These are phyloP conservation scores for Epistrophe eligans DNA, from an alignment of 2,888 invertebrate genomes.

Conservation along the genomic window DNA sequence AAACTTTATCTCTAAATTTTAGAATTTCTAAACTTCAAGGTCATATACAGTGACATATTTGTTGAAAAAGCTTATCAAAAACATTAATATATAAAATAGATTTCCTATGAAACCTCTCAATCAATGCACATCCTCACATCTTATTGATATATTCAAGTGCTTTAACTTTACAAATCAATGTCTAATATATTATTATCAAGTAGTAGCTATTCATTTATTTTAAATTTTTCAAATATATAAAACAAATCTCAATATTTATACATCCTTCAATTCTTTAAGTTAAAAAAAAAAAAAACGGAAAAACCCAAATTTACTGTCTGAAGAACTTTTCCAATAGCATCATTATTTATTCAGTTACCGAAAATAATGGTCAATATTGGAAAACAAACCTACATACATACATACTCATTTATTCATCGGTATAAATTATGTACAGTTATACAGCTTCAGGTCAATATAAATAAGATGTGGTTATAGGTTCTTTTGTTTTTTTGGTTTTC, in stretches of 20 bases:
- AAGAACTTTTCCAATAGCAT: neutral
- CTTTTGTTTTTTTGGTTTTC: neutral
- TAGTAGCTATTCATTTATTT: no score
- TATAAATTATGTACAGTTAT: constrained; percentile 3
- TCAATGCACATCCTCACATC: no score
- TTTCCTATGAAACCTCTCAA: no score
- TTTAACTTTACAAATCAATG: no score
- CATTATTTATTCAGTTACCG: constrained; percentile 13
- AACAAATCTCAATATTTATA: neutral
- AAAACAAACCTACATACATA: neutral
- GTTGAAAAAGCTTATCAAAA: no score
- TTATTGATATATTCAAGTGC: no score
- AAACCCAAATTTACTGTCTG: neutral
- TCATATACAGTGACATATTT: no score
- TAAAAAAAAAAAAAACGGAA: neutral
- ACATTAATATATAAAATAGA: no score
- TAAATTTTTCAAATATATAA: neutral
- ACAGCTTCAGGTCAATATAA: constrained; percentile 19
- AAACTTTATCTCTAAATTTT: no score
- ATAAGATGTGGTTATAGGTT: neutral
- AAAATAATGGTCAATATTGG: constrained; percentile 15
- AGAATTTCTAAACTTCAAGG: no score
- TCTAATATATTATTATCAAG: no score
- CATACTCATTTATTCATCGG: constrained; percentile 5
- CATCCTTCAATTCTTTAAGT: neutral